A percentile compares a stretch with the other conserved stretches of the same genome.
phyloP scores from a whole-genome alignment of 2,888 invertebrate genomes.

The Caenorhabditis virilis region DNA sequence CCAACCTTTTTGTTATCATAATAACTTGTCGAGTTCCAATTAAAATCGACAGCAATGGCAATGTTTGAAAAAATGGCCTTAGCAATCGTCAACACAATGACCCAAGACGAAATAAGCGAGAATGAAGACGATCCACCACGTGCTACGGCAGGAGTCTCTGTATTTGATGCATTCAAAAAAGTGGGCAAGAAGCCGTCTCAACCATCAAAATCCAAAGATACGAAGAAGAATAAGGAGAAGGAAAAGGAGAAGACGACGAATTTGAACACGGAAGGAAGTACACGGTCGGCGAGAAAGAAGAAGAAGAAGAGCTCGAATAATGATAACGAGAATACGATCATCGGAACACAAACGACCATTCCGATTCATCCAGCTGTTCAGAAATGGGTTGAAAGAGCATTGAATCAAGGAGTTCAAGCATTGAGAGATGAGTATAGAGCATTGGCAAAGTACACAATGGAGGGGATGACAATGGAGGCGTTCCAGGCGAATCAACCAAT shows the following conservation, averaged over 20 bases:
- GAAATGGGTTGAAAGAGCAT: constrained; percentile 31
- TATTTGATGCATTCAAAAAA: background rate
- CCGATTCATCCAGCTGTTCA: constrained; percentile 24
- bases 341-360: background rate
- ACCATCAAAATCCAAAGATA: background rate
- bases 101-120: too few species aligned
- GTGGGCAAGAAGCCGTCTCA: background rate
- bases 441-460: constrained; percentile 47
- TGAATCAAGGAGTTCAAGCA: constrained; percentile 47
- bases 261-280: background rate
- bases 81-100: background rate
- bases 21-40: too few species aligned
- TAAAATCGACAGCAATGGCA: too few species aligned
- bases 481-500: constrained; percentile 40
- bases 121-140: background rate
- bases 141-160: background rate
- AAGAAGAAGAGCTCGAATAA: background rate
- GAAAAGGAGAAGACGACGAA: constrained; percentile 15
- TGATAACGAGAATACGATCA: constrained; percentile 1
- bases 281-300: background rate
- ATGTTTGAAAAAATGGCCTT: background rate
- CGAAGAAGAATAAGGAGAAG: constrained; percentile 13
- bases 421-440: constrained; percentile 49
- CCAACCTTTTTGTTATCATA: too few species aligned
- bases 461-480: constrained; percentile 42